Evolutionary conservation across 2,888 invertebrate genomes (phyloP).

Genomic region (Idaea dimidiata): DNA sequence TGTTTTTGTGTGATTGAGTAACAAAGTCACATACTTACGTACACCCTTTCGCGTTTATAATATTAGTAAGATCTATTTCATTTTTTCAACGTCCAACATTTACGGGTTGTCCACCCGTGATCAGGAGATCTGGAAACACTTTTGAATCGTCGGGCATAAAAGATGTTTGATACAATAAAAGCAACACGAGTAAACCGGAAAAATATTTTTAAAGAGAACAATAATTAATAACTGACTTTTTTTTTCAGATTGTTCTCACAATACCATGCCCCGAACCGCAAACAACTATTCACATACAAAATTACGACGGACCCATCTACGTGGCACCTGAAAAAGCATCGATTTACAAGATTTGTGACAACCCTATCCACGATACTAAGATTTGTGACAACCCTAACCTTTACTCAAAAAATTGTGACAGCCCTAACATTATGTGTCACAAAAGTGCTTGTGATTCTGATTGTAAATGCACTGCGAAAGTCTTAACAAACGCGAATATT

Average conservation of each 20-base stretch:
- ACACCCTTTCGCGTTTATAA: too few species aligned
- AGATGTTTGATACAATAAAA: too few species aligned
- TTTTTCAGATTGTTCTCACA: constrained; percentile 34
- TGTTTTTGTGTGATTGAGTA: too few species aligned
- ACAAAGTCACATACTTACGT: too few species aligned
- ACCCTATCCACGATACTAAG: constrained; percentile 10
- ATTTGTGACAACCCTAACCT: constrained; percentile 18
- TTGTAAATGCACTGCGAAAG: constrained; percentile 25
- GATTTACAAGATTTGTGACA: constrained; percentile 20
- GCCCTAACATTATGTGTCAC: constrained; percentile 12
- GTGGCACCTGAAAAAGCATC: constrained; percentile 24
- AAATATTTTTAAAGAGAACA: too few species aligned
- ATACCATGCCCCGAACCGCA: constrained; percentile 37
- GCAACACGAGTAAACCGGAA: too few species aligned
- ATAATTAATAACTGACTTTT: constrained; percentile 10
- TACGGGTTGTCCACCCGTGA: too few species aligned
- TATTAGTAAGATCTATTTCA: too few species aligned
- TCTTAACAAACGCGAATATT: constrained; percentile 12
- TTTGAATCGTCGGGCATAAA: too few species aligned
- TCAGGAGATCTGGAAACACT: too few species aligned
- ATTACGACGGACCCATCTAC: constrained; percentile 54
- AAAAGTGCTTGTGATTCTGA: constrained; percentile 20
- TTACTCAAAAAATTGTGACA: constrained; percentile 22
- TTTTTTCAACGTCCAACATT: too few species aligned
- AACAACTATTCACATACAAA: constrained; percentile 49